Percentiles rank a stretch among this genome's conserved stretches.
These are phyloP conservation scores for Coturnix japonica DNA, from an alignment of 2,113 vertebrate genomes.

Conservation along the genomic window DNA sequence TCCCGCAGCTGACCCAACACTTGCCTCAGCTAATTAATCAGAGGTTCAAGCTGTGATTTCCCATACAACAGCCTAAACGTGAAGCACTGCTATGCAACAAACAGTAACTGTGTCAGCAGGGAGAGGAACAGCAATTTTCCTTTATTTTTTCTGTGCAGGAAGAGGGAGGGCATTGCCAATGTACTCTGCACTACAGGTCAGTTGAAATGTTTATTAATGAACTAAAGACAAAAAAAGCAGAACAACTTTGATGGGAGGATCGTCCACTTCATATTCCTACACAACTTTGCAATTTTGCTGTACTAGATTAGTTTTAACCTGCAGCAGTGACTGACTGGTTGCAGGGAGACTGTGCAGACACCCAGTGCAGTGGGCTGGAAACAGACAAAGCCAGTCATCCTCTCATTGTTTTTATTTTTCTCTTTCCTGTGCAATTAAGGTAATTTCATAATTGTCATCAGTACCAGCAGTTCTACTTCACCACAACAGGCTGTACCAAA, in stretches of 20 bases:
- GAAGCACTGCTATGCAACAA: not conserved
- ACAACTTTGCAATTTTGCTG: not conserved
- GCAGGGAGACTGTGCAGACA: not conserved
- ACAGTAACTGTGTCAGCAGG: rapidly evolving
- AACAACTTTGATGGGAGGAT: not conserved
- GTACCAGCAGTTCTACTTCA: not conserved
- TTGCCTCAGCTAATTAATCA: no score
- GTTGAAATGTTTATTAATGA: rapidly evolving
- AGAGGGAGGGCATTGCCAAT: not conserved
- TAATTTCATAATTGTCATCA: not conserved
- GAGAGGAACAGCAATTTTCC: not conserved
- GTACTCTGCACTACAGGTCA: not conserved
- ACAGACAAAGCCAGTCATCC: not conserved
- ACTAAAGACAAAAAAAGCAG: not conserved
- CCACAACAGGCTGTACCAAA: not conserved
- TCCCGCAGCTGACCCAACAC: no score
- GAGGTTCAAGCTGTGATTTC: no score
- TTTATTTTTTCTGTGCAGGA: not conserved
- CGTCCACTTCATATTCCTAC: not conserved
- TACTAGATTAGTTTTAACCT: not conserved
- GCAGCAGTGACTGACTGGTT: not conserved
- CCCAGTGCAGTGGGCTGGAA: not conserved
- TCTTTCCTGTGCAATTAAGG: not conserved
- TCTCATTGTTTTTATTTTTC: not conserved
- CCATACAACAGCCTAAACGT: no score